Evolutionary conservation across 2,888 invertebrate genomes (phyloP), one percentile per base, ranked within the genome.

Genomic region (Syrphus vitripennis): DNA sequence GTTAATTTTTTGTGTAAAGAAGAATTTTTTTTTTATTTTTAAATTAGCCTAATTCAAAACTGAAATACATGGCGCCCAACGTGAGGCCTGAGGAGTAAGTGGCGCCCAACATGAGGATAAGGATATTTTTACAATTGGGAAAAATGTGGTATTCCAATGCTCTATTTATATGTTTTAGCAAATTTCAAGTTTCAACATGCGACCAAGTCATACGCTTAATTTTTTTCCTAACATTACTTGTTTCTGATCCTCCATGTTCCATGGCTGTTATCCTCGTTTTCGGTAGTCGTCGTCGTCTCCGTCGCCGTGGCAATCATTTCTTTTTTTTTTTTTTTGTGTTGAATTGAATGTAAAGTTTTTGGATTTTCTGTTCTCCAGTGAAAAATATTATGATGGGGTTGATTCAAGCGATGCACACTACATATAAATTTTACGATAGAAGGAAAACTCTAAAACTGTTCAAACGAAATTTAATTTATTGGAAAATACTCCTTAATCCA

Each of bases 341-440:
- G 84, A 84, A 84, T 80, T 80, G 80, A 84, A 80, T 84, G 80
- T 81, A 84, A 84, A 84, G 80, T 80, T 83, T 55, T 57, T 31
- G 65, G 65, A 84, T 80, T 76, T 80, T 71, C 61, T 70, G 29
- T 80, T 70, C 71, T 50, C 70, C 65, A 79, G 78, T 67, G 63
- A 55, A 75, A 70, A 83, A 69, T 29, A 55, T 59, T 63, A 42
- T 63, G 61, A 42, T 63, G 42, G 42, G 40, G 40, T 40, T 16
- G 61, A 59, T 37, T 37, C 37, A 59, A 61, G 26, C 61, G 40
- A 42, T 45, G 45, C 61, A 61, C 61, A 61, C 59, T 10, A 31
- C 55, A 12, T 10, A 59, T n/a, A 34, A 12, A 19, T n/a, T n/a
- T n/a, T n/a, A 2, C 0, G 3, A 5, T n/a, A 14, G 37, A 26